Conservation (phyloP, 2,797 vertebrate genomes). For the Sorex maritimensis region DNA sequence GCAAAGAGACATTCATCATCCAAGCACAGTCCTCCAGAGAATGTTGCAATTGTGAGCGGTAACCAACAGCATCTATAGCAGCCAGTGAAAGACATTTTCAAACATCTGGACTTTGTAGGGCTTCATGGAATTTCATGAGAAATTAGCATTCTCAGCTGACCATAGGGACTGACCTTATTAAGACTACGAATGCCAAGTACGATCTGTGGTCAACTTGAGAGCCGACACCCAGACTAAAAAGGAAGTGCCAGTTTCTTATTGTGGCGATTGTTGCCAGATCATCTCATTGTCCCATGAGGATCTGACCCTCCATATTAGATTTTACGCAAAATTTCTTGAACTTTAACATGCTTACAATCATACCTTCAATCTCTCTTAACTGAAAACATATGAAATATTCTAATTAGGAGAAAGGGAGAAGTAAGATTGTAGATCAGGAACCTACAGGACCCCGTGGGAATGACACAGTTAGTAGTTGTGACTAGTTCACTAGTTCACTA, state of each 20-base stretch:
- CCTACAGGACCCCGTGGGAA: background rate
- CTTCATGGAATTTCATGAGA: slow-evolving; percentile 30
- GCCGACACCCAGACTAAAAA: slow-evolving; percentile 44
- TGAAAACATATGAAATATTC: slow-evolving; percentile 59
- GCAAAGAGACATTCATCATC: slow-evolving; percentile 2
- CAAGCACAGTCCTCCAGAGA: background rate
- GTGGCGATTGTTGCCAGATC: slow-evolving; percentile 13
- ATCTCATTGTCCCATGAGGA: slow-evolving; percentile 55
- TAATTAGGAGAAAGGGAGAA: background rate
- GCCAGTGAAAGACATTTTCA: slow-evolving; percentile 59
- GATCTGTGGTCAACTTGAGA: background rate
- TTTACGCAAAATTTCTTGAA: slow-evolving; percentile 37
- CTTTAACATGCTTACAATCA: slow-evolving; percentile 65
- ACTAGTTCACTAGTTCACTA: background rate
- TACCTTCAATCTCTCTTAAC: slow-evolving; percentile 37
- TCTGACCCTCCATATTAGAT: slow-evolving; percentile 57
- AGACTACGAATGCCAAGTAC: slow-evolving; percentile 49
- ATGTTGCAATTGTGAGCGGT: slow-evolving; percentile 1
- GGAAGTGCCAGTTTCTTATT: slow-evolving; percentile 11
- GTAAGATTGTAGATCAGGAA: background rate
- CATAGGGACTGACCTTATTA: slow-evolving; percentile 58
- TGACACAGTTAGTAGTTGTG: too few relatives aligned
- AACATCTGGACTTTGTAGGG: slow-evolving; percentile 54
- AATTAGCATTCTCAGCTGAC: slow-evolving; percentile 55
- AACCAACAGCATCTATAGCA: slow-evolving; percentile 43